These are phyloP conservation scores for Pipistrellus pygmaeus DNA, from an alignment of 2,797 vertebrate genomes.

Conservation along the genomic window DNA sequence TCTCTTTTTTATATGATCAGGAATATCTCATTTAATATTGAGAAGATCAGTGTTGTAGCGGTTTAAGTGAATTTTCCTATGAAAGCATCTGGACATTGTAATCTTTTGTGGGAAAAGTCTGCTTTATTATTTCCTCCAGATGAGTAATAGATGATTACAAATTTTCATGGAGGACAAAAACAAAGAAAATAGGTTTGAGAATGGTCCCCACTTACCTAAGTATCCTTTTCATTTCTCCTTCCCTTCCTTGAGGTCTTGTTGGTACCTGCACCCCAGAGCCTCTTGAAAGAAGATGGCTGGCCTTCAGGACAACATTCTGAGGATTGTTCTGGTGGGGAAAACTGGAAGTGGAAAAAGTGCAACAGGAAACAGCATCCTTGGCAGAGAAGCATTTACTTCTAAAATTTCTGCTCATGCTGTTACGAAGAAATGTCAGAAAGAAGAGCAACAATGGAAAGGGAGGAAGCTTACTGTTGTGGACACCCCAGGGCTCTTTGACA, in stretches of 20 bases:
- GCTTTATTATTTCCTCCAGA: background rate
- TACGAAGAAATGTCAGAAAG: background rate
- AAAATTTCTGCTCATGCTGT: fast-evolving
- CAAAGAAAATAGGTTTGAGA: background rate
- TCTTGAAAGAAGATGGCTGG: background rate
- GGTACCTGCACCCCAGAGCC: background rate
- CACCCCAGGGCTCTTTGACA: slow-evolving; percentile 72
- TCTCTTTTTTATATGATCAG: background rate
- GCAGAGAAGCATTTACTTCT: fast-evolving
- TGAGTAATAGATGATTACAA: too few relatives aligned
- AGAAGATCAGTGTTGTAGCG: background rate
- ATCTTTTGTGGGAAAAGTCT: background rate
- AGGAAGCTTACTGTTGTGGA: slow-evolving; percentile 39
- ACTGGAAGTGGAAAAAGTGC: slow-evolving; percentile 71
- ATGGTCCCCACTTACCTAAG: too few relatives aligned
- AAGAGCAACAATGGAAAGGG: background rate
- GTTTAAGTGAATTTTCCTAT: background rate
- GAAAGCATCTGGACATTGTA: background rate
- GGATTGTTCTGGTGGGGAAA: slow-evolving; percentile 72
- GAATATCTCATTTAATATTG: background rate
- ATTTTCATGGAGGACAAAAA: background rate
- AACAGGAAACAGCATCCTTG: slow-evolving; percentile 74
- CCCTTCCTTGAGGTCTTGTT: background rate
- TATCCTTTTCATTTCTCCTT: background rate
- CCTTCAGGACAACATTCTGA: background rate